phyloP scores from a whole-genome alignment of 2,888 invertebrate species.

The Ochropleura plecta region DNA sequence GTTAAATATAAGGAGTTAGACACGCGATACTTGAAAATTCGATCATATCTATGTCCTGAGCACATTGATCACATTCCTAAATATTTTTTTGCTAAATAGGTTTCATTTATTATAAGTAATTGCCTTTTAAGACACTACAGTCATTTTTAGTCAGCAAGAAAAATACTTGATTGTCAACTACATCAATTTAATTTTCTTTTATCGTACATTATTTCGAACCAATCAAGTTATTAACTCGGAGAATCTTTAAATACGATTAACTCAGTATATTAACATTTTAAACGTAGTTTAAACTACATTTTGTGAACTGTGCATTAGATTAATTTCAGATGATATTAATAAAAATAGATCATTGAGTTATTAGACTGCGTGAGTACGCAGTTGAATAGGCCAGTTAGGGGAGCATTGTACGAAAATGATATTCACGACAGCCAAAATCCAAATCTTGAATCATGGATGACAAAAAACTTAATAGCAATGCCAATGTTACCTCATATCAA shows the following conservation, averaged over 20 bases:
- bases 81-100: not conserved
- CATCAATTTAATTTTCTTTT: not conserved
- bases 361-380: not conserved
- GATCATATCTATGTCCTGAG: constrained; percentile 52
- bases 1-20: constrained; percentile 68
- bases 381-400: not conserved
- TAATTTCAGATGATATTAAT: not conserved
- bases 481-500: constrained; percentile 20
- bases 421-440: not conserved
- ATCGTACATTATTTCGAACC: not conserved
- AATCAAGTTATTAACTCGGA: not conserved
- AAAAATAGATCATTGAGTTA: too few species aligned
- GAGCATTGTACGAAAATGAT: not conserved
- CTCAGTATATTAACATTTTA: not conserved
- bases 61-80: not conserved
- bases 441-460: not conserved
- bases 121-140: not conserved
- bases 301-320: not conserved
- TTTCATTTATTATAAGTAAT: not conserved
- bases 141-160: not conserved
- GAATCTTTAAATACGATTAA: not conserved
- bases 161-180: not conserved
- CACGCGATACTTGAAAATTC: constrained; percentile 72
- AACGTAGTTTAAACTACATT: not conserved
- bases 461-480: constrained; percentile 22